Conservation (phyloP, 2,113 vertebrate genomes). For the Ameiurus melas region DNA sequence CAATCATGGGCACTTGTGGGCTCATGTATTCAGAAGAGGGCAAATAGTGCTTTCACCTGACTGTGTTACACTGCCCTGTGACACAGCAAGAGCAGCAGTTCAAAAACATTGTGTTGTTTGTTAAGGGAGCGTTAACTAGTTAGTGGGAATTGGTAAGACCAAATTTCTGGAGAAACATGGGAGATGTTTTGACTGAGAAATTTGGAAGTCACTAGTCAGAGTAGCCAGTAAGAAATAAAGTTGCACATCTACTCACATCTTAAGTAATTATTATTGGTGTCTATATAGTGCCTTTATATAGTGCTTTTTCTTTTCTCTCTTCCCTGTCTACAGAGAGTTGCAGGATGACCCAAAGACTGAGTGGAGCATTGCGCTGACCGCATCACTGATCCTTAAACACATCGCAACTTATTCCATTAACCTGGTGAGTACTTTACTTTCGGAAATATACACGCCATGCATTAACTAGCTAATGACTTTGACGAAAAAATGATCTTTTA, state of each 20-base stretch:
- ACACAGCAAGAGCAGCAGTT: background rate
- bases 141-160: background rate
- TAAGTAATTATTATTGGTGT: background rate
- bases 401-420: slow-evolving; percentile 73
- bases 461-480: background rate
- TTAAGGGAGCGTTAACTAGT: background rate
- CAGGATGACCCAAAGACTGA: slow-evolving; percentile 82
- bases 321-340: slow-evolving; percentile 78
- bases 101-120: background rate
- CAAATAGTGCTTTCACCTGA: background rate
- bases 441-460: background rate
- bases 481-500: background rate
- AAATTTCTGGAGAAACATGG: background rate
- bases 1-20: background rate
- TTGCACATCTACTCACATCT: background rate
- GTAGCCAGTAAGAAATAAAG: background rate
- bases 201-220: background rate
- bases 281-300: background rate
- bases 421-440: slow-evolving; percentile 74
- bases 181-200: background rate
- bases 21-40: background rate
- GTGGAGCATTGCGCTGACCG: slow-evolving; percentile 79
- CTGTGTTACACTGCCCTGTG: background rate
- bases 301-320: slow-evolving; percentile 19
- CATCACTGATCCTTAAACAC: slow-evolving; percentile 75